A percentile compares a stretch with the other conserved stretches of the same genome.
These are phyloP conservation scores for Mormoops blainvillei DNA, from an alignment of 2,113 vertebrate genomes.

Conservation along the genomic window DNA sequence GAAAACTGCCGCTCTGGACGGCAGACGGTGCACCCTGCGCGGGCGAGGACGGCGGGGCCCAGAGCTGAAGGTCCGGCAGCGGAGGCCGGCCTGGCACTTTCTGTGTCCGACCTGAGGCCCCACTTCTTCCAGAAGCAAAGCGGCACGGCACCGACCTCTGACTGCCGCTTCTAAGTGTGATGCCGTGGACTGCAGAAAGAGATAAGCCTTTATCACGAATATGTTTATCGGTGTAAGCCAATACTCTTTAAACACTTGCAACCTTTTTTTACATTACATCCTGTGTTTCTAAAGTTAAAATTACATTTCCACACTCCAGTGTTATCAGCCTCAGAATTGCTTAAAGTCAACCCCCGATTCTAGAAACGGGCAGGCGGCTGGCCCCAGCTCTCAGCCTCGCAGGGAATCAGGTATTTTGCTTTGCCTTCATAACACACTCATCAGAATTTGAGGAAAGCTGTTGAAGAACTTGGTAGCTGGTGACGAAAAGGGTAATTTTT, in stretches of 20 bases:
- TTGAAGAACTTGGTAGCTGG: not conserved
- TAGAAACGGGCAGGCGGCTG: not conserved
- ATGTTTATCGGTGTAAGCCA: not conserved
- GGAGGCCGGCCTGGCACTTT: no score
- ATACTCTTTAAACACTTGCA: not conserved
- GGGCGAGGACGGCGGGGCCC: no score
- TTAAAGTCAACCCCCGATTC: not conserved
- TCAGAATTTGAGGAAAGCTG: not conserved
- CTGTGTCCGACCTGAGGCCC: no score
- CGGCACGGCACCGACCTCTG: fast-evolving
- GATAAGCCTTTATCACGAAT: not conserved
- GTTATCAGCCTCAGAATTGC: not conserved
- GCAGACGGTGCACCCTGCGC: no score
- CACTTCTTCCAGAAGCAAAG: no score
- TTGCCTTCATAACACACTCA: not conserved
- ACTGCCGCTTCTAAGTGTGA: not conserved
- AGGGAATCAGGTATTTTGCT: not conserved
- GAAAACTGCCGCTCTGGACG: no score
- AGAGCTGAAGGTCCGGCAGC: no score
- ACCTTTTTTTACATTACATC: not conserved
- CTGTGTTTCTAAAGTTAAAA: not conserved
- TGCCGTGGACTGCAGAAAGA: no score
- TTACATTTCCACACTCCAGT: not conserved
- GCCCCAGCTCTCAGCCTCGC: not conserved
- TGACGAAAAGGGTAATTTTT: not conserved